Evolutionary conservation across 2,797 vertebrate genomes (phyloP).

Genomic region (Myotis vivesi): DNA sequence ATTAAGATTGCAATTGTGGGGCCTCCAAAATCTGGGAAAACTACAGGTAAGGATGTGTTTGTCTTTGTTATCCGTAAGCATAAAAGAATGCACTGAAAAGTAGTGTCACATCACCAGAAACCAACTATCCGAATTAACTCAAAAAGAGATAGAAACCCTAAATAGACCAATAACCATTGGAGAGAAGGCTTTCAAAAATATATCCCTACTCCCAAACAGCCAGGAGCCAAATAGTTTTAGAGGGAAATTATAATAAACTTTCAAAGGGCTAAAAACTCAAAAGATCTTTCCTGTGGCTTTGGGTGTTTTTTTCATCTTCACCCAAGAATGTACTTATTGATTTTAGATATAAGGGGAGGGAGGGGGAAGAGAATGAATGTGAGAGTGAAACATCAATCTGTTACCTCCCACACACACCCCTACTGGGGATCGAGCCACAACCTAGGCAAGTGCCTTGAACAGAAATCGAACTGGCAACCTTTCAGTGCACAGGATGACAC

Average conservation of each 20-base stretch:
- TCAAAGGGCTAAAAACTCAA: constrained; percentile 21
- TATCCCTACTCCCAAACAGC: not conserved
- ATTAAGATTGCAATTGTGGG: constrained; percentile 91
- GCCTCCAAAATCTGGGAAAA: constrained; percentile 97
- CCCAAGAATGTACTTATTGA: not conserved
- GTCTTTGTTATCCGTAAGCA: not conserved
- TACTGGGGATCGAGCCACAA: not conserved
- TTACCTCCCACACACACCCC: not conserved
- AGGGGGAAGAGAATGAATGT: not conserved
- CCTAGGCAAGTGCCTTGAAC: not conserved
- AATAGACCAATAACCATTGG: not conserved
- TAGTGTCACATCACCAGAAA: not conserved
- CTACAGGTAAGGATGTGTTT: constrained; percentile 86
- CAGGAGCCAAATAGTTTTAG: not conserved
- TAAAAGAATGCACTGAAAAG: not conserved
- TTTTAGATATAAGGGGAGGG: not conserved
- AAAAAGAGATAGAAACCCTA: not conserved
- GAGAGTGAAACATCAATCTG: not conserved
- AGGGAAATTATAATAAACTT: not conserved
- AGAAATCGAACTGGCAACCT: not conserved
- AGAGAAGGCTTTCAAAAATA: not conserved
- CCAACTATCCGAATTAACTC: not conserved
- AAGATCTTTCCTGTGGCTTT: not conserved
- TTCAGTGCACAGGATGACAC: not conserved
- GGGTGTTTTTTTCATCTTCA: not conserved